These are phyloP conservation scores for Laupala kohalensis DNA, from an alignment of 1,140 invertebrate genomes.

Conservation along the genomic window DNA sequence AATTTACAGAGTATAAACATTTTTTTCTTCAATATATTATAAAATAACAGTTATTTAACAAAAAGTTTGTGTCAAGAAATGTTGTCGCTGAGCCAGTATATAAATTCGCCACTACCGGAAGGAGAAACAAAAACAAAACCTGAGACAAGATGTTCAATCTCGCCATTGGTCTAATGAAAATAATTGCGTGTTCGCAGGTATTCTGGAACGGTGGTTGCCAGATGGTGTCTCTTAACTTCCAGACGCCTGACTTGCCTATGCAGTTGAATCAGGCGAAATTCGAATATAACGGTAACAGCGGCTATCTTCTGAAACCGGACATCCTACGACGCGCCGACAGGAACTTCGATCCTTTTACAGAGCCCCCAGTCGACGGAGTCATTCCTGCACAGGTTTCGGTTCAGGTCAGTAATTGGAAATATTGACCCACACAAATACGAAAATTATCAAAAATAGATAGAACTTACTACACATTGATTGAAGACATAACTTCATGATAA, in stretches of 20 bases:
- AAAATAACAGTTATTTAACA: too few relatives aligned
- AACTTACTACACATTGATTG: too few relatives aligned
- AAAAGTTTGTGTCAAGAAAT: too few relatives aligned
- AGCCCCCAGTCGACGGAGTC: conserved; percentile 57
- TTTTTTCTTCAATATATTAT: too few relatives aligned
- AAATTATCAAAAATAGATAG: background rate
- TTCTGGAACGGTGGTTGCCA: conserved; percentile 72
- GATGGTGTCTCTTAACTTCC: conserved; percentile 68
- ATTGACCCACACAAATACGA: background rate
- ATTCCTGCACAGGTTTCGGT: conserved; percentile 63
- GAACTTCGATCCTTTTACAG: conserved; percentile 63
- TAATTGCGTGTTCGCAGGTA: too few relatives aligned
- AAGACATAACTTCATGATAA: too few relatives aligned
- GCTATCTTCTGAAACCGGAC: conserved; percentile 63
- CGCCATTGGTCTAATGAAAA: too few relatives aligned
- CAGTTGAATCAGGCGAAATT: conserved; percentile 74
- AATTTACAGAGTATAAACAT: too few relatives aligned
- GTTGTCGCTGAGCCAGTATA: too few relatives aligned
- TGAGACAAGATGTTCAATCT: too few relatives aligned
- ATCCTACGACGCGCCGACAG: conserved; percentile 62
- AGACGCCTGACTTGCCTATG: conserved; percentile 64
- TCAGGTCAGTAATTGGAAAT: conserved; percentile 29
- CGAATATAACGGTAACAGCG: conserved; percentile 51
- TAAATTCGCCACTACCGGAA: too few relatives aligned
- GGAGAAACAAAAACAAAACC: too few relatives aligned